phyloP scores from a whole-genome alignment of 2,888 invertebrate species.

The Alviniconcha strummeri region DNA sequence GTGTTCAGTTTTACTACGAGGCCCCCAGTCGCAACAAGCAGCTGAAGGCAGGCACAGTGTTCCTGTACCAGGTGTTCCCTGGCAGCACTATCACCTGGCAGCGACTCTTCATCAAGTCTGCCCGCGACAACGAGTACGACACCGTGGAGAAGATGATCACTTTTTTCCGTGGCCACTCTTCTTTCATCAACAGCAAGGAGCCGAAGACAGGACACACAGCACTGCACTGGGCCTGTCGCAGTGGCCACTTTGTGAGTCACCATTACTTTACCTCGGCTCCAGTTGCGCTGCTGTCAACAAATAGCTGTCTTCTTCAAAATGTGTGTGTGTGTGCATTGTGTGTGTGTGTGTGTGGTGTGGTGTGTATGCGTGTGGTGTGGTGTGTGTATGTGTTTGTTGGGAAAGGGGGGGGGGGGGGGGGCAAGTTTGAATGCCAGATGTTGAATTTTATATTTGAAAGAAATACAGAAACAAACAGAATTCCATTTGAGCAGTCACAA shows the following conservation, averaged over 20 bases:
- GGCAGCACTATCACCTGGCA: conserved; percentile 68
- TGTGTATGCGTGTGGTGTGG: no score
- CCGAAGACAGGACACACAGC: conserved; percentile 68
- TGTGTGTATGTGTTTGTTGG: no score
- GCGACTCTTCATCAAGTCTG: conserved; percentile 62
- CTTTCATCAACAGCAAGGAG: conserved; percentile 70
- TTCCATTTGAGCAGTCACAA: no score
- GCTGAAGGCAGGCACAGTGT: conserved; percentile 61
- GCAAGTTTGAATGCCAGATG: no score
- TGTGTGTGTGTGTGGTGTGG: no score
- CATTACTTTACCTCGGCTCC: no score
- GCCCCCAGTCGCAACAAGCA: conserved; percentile 68
- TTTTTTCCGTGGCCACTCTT: conserved; percentile 65
- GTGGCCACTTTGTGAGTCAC: conserved; percentile 69
- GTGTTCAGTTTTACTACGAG: conserved; percentile 67
- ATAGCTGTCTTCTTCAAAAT: background rate
- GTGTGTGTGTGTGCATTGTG: no score
- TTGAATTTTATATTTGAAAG: no score
- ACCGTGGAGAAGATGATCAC: conserved; percentile 68
- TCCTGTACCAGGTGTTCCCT: conserved; percentile 73
- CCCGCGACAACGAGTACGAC: conserved; percentile 67
- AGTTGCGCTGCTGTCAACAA: no score
- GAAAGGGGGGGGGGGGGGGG: no score
- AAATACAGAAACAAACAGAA: no score
- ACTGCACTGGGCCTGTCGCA: conserved; percentile 66